Conservation (phyloP, 2,797 vertebrate species). For the Notolepis coatsorum region DNA sequence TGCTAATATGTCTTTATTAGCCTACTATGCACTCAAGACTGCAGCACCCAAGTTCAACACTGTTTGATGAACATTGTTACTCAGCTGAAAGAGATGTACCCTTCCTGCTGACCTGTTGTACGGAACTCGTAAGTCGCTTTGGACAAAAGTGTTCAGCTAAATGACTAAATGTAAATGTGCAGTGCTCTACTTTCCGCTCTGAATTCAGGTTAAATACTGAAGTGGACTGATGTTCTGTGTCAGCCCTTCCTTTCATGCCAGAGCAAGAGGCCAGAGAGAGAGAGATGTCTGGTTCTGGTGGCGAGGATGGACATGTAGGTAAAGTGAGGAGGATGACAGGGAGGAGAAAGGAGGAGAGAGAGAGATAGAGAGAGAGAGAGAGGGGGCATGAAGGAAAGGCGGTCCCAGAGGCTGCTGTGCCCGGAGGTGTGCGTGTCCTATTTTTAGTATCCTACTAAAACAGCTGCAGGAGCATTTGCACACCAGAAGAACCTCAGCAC, state of each 20-base stretch:
- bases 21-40: no score
- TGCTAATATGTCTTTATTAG: no score
- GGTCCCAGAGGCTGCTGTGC: conserved; percentile 78
- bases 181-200: conserved; percentile 50
- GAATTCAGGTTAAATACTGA: conserved; percentile 50
- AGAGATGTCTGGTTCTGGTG: conserved; percentile 40
- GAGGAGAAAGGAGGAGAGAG: conserved; percentile 38
- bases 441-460: conserved; percentile 80
- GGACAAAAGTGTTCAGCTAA: no score
- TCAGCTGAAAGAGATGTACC: no score
- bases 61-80: no score
- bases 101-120: no score
- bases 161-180: no score
- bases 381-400: conserved; percentile 55
- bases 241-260: conserved; percentile 50
- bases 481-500: conserved; percentile 46
- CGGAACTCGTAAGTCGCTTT: no score
- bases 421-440: conserved; percentile 75
- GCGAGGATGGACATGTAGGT: conserved; percentile 30
- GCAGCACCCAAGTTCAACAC: no score
- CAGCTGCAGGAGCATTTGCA: conserved; percentile 75
- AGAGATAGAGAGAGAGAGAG: conserved; percentile 46
- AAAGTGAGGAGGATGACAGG: conserved; percentile 26
- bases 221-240: conserved; percentile 52
- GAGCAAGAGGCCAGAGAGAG: conserved; percentile 41